Evolutionary conservation across 2,888 invertebrate genomes (phyloP).

Genomic region (Neocrepidodera transversa): DNA sequence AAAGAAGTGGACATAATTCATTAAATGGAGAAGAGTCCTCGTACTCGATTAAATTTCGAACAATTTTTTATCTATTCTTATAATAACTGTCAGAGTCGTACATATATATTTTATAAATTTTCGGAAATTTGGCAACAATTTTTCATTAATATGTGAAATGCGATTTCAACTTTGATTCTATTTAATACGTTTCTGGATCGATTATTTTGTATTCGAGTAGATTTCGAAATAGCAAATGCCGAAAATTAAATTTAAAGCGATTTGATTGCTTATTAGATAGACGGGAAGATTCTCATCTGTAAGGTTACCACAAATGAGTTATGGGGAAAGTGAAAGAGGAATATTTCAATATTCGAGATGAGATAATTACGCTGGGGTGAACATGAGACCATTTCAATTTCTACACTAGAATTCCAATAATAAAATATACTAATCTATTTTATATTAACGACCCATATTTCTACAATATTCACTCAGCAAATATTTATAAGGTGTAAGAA

Average conservation of each 20-base stretch:
- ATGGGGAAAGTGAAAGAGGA: not conserved
- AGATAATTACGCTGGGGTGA: not conserved
- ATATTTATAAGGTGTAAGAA: too few species aligned
- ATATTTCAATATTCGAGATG: not conserved
- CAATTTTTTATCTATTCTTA: not conserved
- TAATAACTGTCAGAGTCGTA: not conserved
- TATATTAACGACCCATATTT: too few species aligned
- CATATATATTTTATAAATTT: too few species aligned
- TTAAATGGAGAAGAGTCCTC: not conserved
- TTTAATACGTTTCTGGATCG: not conserved
- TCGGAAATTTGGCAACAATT: too few species aligned
- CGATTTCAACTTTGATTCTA: not conserved
- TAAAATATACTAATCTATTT: too few species aligned
- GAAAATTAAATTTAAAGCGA: not conserved
- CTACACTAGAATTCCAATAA: too few species aligned
- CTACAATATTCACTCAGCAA: too few species aligned
- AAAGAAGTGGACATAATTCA: slow-evolving; percentile 10
- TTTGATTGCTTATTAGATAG: not conserved
- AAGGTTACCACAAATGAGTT: not conserved
- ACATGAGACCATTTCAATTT: not conserved
- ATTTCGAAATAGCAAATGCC: not conserved
- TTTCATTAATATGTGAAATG: too few species aligned
- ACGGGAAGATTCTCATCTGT: not conserved
- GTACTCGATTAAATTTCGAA: not conserved
- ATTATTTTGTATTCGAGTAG: not conserved